Base-by-base conservation (phyloP, 2,888 invertebrate genomes). In the Homarus gammarus region DNA sequence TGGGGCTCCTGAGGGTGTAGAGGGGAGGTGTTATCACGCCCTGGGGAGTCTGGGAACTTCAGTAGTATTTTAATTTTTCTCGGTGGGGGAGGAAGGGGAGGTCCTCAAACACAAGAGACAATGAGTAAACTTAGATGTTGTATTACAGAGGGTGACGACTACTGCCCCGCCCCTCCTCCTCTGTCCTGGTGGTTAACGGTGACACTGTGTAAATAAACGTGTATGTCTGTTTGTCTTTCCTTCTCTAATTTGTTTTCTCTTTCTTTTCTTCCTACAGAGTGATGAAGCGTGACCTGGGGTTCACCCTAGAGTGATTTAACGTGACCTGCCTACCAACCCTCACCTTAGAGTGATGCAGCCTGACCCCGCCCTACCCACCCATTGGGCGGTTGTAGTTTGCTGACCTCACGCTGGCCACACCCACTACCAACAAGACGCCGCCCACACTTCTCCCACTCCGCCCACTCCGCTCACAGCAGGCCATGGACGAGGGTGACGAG, bases 401-500 rank as follows among this genome's bases (percentile, higher is more conserved):
- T 84, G 72, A 75, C 72, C 44, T 75, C 75, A 61, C 40, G 75
- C 75, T 61, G 84, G 61, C 38, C 31, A 75, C 84, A 40, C 84
- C 84, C 84, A 70, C 56, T 56, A 33, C 84, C 84, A 51, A 61
- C 84, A 84, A 56, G 33, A 82, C 88, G 83, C 84, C 84, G n/a
- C 84, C 88, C 51, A 89, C 83, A 49, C 88, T 84, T 31, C 83
- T 84, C 33, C 68, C 88, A 70, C 88, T 88, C n/a, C 88, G 88
- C 68, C 88, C 75, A 44, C 56, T 89, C 36, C 84, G 88, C 78
- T 84, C 77, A 68, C 88, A 89, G 84, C 83, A 78, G 70, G 88
- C 88, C 88, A 89, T 89, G 88, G 88, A 89, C 78, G 88, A 89
- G 75, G 88, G 88, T 61, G 88, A 89, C 70, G 88, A 89, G 38